A percentile compares a stretch with the other conserved stretches of the same genome.
phyloP scores from a whole-genome alignment of 2,888 invertebrate genomes.

The Hydroisotoma schaefferi region DNA sequence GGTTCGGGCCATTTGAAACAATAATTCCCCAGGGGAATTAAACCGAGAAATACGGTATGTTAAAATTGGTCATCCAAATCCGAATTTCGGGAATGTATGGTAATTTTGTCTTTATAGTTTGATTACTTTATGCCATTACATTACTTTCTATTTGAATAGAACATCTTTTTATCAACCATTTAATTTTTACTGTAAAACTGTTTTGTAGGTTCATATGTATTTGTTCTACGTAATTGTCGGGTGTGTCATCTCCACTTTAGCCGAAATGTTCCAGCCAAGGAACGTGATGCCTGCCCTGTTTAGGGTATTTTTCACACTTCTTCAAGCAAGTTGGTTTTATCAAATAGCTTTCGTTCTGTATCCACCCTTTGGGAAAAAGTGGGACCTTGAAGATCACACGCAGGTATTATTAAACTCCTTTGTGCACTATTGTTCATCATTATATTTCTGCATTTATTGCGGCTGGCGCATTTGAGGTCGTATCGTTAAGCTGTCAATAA shows the following conservation, averaged over 20 bases:
- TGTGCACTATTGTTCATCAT: background rate
- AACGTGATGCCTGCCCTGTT: slow-evolving; percentile 52
- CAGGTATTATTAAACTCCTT: slow-evolving; percentile 29
- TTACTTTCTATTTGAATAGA: too few species aligned
- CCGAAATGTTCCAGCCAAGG: slow-evolving; percentile 52
- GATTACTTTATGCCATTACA: too few species aligned
- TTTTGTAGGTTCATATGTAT: slow-evolving; percentile 53
- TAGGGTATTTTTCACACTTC: slow-evolving; percentile 53
- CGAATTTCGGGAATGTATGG: too few species aligned
- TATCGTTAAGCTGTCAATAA: too few species aligned
- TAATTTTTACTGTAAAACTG: too few species aligned
- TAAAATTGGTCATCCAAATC: too few species aligned
- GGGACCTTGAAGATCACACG: slow-evolving; percentile 52
- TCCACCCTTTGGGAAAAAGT: slow-evolving; percentile 52
- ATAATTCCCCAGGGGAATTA: too few species aligned
- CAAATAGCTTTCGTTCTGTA: slow-evolving; percentile 56
- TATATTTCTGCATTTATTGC: background rate
- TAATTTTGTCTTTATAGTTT: too few species aligned
- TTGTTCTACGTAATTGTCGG: slow-evolving; percentile 53
- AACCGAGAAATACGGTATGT: too few species aligned
- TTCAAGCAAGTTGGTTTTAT: slow-evolving; percentile 59
- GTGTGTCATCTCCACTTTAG: slow-evolving; percentile 50
- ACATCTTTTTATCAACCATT: too few species aligned
- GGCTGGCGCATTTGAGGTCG: too few species aligned
- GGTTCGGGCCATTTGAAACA: too few species aligned